Conservation (phyloP, 2,888 invertebrate species). For the Orthosia gothica region DNA sequence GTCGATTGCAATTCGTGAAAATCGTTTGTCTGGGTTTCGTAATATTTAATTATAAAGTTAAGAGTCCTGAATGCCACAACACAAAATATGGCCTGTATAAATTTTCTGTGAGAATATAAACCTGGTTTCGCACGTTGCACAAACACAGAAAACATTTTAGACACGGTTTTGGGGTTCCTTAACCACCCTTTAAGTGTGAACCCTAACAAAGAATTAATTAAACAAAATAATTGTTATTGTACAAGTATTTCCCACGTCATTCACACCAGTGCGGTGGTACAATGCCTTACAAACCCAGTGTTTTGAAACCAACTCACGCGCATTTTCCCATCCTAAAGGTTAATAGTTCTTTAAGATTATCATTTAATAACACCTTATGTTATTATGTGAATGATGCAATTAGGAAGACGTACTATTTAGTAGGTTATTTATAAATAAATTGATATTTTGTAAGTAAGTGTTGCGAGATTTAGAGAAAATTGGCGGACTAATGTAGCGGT, state of each 20-base stretch:
- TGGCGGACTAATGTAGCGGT: conserved; percentile 40
- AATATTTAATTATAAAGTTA: too few species aligned
- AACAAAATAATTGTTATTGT: conserved; percentile 50
- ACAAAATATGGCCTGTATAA: too few species aligned
- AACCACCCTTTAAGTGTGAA: background rate
- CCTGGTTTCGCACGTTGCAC: background rate
- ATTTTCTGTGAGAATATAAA: background rate
- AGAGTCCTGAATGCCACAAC: too few species aligned
- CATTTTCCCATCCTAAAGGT: conserved; percentile 85
- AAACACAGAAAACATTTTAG: background rate
- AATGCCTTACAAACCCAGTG: conserved; percentile 63
- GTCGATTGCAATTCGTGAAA: too few species aligned
- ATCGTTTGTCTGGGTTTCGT: too few species aligned
- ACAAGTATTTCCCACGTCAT: conserved; percentile 72
- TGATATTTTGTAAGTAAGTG: conserved; percentile 65
- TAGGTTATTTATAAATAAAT: conserved; percentile 60
- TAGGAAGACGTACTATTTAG: conserved; percentile 65
- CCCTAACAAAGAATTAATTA: conserved; percentile 36
- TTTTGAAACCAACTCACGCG: conserved; percentile 75
- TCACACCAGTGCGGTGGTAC: conserved; percentile 58
- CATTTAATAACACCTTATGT: conserved; percentile 74
- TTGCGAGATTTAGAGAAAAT: conserved; percentile 49
- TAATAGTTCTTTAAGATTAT: conserved; percentile 81
- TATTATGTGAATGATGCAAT: conserved; percentile 73
- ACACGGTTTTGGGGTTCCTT: background rate